A percentile compares a stretch with the other conserved stretches of the same genome.
Conservation (phyloP, 2,888 invertebrate genomes). For the Minunthozetes semirufus region DNA sequence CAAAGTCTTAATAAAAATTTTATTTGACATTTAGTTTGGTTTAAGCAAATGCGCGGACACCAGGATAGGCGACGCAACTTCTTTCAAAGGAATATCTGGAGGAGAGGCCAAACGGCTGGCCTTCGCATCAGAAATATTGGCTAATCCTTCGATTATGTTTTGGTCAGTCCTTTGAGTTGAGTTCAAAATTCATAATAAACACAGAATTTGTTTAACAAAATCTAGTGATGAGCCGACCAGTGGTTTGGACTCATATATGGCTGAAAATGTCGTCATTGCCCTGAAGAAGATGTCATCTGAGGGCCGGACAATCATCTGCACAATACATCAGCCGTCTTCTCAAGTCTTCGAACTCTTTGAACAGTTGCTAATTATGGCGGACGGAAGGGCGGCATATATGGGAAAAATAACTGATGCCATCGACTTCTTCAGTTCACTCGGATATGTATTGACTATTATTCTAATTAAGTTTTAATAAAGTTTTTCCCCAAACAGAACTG, state of each 20-base stretch:
- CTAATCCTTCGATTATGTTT: constrained; percentile 88
- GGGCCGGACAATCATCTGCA: constrained; percentile 53
- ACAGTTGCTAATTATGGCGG: constrained; percentile 52
- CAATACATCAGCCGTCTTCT: constrained; percentile 55
- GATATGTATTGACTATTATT: constrained; percentile 39
- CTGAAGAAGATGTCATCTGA: constrained; percentile 48
- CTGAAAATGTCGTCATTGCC: constrained; percentile 79
- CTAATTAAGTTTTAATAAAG: neutral
- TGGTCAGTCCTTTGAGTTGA: constrained; percentile 51
- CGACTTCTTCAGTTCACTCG: constrained; percentile 45
- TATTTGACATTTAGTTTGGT: constrained; percentile 59
- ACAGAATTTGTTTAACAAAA: neutral
- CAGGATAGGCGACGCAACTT: constrained; percentile 76
- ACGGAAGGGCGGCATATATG: constrained; percentile 54
- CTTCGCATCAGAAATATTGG: constrained; percentile 91
- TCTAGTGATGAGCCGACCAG: constrained; percentile 86
- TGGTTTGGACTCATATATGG: constrained; percentile 94
- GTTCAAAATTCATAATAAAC: no score
- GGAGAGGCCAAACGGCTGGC: constrained; percentile 92
- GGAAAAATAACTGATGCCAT: constrained; percentile 45
- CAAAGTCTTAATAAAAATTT: neutral
- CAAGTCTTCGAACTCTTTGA: constrained; percentile 53
- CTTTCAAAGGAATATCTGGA: constrained; percentile 85
- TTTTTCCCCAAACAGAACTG: constrained; percentile 44
- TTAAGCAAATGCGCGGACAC: constrained; percentile 82